phyloP scores from a whole-genome alignment of 53 echinoderm and acorn worm species.

The Holothuria scabra region DNA sequence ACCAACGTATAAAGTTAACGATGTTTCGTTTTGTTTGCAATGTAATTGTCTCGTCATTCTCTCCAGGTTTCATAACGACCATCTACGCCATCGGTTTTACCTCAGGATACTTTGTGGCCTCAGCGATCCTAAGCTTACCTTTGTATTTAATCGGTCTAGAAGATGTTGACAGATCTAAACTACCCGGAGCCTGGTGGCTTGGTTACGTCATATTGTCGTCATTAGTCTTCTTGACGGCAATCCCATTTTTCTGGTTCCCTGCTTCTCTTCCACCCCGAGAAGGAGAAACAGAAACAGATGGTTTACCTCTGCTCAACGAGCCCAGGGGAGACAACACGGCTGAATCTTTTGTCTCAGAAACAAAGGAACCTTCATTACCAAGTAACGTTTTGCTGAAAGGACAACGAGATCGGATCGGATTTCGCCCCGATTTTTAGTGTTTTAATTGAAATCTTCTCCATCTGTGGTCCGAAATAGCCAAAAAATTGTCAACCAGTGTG shows the following conservation, averaged over 20 bases:
- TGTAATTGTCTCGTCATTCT: too few relatives aligned
- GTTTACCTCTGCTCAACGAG: background rate
- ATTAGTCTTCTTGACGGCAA: background rate
- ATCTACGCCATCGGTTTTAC: conserved; percentile 21
- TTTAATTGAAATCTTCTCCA: too few relatives aligned
- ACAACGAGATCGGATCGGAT: too few relatives aligned
- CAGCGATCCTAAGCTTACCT: background rate
- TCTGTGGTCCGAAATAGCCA: too few relatives aligned
- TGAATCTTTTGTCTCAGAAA: background rate
- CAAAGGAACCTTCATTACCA: background rate
- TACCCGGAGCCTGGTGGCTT: conserved; percentile 35
- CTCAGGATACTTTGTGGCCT: conserved; percentile 7
- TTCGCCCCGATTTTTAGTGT: too few relatives aligned
- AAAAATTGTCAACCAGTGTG: too few relatives aligned
- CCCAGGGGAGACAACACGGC: background rate
- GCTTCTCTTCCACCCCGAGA: background rate
- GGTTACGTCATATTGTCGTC: conserved; percentile 12
- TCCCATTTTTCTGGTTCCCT: conserved; percentile 19
- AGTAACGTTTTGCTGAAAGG: too few relatives aligned
- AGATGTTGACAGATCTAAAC: background rate
- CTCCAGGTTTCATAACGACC: conserved; percentile 6
- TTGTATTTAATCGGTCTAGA: too few relatives aligned
- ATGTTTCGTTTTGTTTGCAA: background rate
- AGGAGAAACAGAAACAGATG: background rate
- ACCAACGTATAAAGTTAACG: too few relatives aligned